Conservation (phyloP, 2,113 vertebrate species). For the Anolis carolinensis region DNA sequence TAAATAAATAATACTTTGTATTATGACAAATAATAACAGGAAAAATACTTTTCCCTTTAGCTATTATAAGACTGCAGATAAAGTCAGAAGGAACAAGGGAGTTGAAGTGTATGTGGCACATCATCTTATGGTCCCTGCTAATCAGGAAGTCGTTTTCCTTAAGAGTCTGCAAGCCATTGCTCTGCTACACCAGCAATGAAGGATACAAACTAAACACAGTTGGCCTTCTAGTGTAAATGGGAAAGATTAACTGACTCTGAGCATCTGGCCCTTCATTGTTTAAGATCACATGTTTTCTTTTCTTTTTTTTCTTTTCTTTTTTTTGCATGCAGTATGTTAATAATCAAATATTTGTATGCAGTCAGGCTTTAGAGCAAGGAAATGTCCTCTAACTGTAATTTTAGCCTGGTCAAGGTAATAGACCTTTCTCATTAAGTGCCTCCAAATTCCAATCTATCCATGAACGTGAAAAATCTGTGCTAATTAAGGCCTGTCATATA, state of each 20-base stretch:
- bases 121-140: too few species aligned
- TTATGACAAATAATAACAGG: too few species aligned
- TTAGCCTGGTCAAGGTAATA: slow-evolving; percentile 77
- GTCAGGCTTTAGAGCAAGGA: slow-evolving; percentile 45
- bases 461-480: slow-evolving; percentile 72
- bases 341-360: slow-evolving; percentile 67
- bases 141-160: too few species aligned
- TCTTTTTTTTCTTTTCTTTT: too few species aligned
- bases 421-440: slow-evolving; percentile 78
- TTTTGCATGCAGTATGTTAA: slow-evolving; percentile 38
- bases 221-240: not conserved
- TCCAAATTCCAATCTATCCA: slow-evolving; percentile 73
- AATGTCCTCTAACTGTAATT: slow-evolving; percentile 74
- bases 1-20: too few species aligned
- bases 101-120: too few species aligned
- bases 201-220: slow-evolving; percentile 5
- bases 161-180: too few species aligned
- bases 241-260: not conserved
- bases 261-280: not conserved
- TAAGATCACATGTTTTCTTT: slow-evolving; percentile 14
- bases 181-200: not conserved
- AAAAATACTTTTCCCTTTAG: too few species aligned
- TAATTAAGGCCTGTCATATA: slow-evolving; percentile 72
- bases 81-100: too few species aligned
- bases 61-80: too few species aligned